Evolutionary conservation across 2,888 invertebrate genomes (phyloP).

Genomic region (Zygogramma bicolorata): DNA sequence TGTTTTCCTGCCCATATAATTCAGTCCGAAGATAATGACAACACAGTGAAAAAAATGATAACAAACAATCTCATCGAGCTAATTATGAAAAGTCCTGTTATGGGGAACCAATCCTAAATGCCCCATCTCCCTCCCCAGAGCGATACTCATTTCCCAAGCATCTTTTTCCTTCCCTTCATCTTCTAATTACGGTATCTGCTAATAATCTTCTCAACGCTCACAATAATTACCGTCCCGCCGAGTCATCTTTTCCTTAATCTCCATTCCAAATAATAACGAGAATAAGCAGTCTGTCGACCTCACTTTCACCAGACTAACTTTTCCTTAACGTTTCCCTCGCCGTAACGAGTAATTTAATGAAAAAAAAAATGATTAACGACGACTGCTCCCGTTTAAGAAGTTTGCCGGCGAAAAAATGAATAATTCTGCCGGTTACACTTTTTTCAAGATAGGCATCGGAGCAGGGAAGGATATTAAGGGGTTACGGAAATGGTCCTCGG

Average conservation of each 20-base stretch:
- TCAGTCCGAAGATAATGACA: too few species aligned
- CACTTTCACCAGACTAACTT: conserved; percentile 11
- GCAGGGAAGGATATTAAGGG: not conserved
- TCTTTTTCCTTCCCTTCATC: not conserved
- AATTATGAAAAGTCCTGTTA: not conserved
- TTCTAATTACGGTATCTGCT: conserved; percentile 1
- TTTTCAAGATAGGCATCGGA: not conserved
- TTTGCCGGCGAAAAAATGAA: not conserved
- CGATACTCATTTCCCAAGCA: not conserved
- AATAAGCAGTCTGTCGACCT: conserved; percentile 20
- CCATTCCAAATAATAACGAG: not conserved
- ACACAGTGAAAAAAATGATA: too few species aligned
- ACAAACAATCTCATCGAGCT: not conserved
- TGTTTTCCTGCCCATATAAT: too few species aligned
- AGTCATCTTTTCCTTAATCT: conserved; percentile 4
- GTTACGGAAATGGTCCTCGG: too few species aligned
- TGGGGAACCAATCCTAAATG: not conserved
- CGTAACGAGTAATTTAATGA: not conserved
- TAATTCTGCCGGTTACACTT: not conserved
- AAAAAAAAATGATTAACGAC: conserved; percentile 3
- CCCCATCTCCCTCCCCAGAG: not conserved
- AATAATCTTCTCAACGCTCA: not conserved
- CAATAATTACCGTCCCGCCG: conserved; percentile 1
- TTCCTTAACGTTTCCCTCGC: not conserved
- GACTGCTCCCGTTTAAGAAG: not conserved